Evolutionary conservation across 2,113 vertebrate species (phyloP), one percentile per base, ranked within the genome.

Genomic region (Pygoscelis antarcticus): DNA sequence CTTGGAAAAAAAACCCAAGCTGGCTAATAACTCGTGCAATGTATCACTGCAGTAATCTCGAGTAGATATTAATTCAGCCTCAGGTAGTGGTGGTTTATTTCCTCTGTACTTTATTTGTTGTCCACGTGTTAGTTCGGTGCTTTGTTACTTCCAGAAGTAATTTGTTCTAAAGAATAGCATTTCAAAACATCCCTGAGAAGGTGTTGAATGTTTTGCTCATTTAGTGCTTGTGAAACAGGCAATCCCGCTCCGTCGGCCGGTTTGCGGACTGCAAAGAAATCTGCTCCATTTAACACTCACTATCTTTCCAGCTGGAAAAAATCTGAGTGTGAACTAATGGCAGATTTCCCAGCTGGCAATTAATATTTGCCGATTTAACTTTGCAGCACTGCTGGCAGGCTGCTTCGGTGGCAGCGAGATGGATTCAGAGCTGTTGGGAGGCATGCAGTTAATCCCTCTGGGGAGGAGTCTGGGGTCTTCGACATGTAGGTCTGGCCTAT

Each of bases 301-400:
- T 75, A 5, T 68, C 75, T 83, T 86, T 93, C 90, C 95, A 94
- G 83, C 83, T 95, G 92, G 94, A 74, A 76, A 54, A 62, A 38
- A 42, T 52, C 32, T 27, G 90, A 85, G 71, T 64, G 92, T 4
- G 26, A 93, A 22, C 68, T 93, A 71, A 80, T 89, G 95, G 83
- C 89, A 89, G 29, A 54, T 92, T 71, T 97, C 89, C 95, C 94
- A 83, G 86, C 64, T 78, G 90, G 81, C 88, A 93, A 86, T 95
- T 94, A 96, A 92, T 95, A 93, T 95, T 92, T 92, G 80, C 83
- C 0, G 19, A 25, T 92, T 84, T 64, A 87, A 87, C 54, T 90
- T 77, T 30, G 82, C 79, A 77, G n/a, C 51, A 2, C 36, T 72
- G 82, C 88, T 95, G 84, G 38, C 54, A 47, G 89, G 34, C 84